Percentiles rank a stretch among this genome's conserved stretches.
Conservation (phyloP, 2,113 vertebrate genomes). For the Elgaria multicarinata region DNA sequence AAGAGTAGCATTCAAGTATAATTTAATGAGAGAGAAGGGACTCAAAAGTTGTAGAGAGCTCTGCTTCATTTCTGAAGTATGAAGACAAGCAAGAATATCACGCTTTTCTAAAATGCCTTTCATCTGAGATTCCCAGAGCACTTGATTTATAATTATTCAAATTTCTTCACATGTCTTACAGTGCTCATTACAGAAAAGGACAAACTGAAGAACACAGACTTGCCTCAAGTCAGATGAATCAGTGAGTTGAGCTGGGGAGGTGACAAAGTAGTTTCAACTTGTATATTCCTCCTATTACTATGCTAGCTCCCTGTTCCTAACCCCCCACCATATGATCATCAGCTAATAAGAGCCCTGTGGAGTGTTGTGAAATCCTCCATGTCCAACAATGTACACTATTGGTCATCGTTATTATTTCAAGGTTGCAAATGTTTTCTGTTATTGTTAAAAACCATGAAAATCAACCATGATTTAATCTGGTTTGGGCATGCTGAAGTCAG, state of each 20-base stretch:
- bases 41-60: slow-evolving; percentile 19
- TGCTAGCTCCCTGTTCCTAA: neutral
- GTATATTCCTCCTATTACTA: neutral
- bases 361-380: neutral
- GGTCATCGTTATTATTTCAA: neutral
- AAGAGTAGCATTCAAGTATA: neutral
- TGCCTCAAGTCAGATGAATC: slow-evolving; percentile 7
- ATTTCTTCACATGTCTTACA: slow-evolving; percentile 5
- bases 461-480: neutral
- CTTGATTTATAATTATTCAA: slow-evolving; percentile 35
- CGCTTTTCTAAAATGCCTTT: slow-evolving; percentile 20
- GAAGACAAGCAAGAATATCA: slow-evolving; percentile 8
- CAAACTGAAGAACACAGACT: neutral
- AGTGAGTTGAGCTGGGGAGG: neutral
- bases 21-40: neutral
- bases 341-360: neutral
- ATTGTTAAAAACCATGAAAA: neutral
- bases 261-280: slow-evolving; percentile 4
- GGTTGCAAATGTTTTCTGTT: neutral
- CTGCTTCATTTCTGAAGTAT: slow-evolving; percentile 13
- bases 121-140: slow-evolving; percentile 13
- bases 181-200: slow-evolving; percentile 3
- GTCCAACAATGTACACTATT: neutral
- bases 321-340: neutral
- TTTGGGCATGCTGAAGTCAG: neutral